These are phyloP conservation scores for Nesogale talazaci DNA, from an alignment of 2,113 vertebrate species.

Conservation along the genomic window DNA sequence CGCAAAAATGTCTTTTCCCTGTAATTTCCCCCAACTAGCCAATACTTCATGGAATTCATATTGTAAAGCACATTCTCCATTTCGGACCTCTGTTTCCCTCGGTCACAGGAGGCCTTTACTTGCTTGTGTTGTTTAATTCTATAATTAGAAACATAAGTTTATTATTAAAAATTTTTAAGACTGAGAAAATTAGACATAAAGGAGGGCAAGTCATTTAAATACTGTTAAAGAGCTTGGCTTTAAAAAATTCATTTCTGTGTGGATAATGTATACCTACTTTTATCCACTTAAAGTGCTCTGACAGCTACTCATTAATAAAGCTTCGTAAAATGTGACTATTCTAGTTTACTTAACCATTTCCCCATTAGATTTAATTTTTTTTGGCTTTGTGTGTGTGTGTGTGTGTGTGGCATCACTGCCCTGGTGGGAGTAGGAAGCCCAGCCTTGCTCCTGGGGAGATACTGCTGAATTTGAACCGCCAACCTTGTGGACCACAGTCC, in stretches of 20 bases:
- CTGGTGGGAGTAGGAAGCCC: too few relatives aligned
- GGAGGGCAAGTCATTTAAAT: background rate
- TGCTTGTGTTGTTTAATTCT: conserved; percentile 2
- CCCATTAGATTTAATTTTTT: background rate
- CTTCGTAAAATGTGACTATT: background rate
- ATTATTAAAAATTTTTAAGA: background rate
- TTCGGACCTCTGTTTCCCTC: background rate
- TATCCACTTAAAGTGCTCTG: background rate
- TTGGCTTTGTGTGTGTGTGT: too few relatives aligned
- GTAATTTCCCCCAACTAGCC: background rate
- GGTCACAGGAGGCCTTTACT: background rate
- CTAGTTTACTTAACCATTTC: conserved; percentile 21
- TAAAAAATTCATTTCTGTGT: background rate
- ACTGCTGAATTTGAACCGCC: too few relatives aligned
- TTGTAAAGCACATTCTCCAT: conserved; percentile 22
- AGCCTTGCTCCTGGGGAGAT: too few relatives aligned
- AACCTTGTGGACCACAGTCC: too few relatives aligned
- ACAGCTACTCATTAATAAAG: background rate
- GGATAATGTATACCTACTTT: background rate
- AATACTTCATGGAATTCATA: conserved; percentile 39
- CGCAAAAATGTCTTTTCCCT: conserved; percentile 1
- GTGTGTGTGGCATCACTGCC: too few relatives aligned
- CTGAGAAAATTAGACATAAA: background rate
- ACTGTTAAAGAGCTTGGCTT: conserved; percentile 23
- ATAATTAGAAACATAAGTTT: conserved; percentile 41